Evolutionary conservation across 2,113 vertebrate genomes (phyloP).

Genomic region (Regulus satrapa): DNA sequence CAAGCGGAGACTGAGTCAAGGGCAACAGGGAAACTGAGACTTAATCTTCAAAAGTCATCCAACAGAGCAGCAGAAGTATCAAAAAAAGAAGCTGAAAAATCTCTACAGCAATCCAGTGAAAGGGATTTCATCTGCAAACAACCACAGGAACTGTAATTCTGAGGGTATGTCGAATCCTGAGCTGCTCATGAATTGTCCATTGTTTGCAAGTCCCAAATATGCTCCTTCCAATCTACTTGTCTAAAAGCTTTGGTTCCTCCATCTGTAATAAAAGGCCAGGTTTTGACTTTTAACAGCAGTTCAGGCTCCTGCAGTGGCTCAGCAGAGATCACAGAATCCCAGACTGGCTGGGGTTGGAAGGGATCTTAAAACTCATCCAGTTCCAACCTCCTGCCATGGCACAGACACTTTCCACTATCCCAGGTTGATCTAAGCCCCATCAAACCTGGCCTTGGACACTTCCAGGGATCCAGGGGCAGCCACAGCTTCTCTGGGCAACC

Average conservation of each 20-base stretch:
- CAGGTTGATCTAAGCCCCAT: neutral
- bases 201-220: neutral
- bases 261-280: neutral
- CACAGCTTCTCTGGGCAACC: neutral
- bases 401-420: neutral
- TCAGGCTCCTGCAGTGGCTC: neutral
- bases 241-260: neutral
- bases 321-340: neutral
- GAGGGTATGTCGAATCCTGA: rapidly evolving
- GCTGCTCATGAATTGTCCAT: neutral
- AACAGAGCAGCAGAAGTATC: neutral
- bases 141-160: neutral
- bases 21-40: neutral
- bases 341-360: neutral
- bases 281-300: neutral
- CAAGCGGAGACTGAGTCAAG: neutral
- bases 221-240: neutral
- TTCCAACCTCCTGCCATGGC: too few species aligned
- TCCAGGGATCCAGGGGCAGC: neutral
- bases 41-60: neutral
- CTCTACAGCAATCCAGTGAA: neutral
- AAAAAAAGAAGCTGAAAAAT: neutral
- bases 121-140: neutral
- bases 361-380: neutral
- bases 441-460: neutral